phyloP scores from a whole-genome alignment of 2,113 vertebrate species.

The Grus americana region DNA sequence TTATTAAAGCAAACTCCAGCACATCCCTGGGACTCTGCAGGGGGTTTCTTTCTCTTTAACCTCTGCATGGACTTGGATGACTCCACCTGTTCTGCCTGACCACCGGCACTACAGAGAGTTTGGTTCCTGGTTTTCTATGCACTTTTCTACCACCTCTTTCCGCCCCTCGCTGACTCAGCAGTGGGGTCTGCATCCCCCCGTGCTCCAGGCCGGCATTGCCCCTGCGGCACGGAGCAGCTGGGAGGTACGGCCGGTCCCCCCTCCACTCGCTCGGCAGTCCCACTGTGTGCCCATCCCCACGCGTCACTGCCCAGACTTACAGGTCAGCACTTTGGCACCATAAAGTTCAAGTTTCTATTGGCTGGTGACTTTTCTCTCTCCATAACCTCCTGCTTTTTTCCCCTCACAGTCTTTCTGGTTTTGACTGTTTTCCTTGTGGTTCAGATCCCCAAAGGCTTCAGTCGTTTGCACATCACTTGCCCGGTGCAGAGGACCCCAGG shows the following conservation, averaged over 20 bases:
- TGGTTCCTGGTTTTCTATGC: not conserved
- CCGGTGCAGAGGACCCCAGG: not conserved
- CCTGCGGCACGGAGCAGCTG: rapidly evolving
- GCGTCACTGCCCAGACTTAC: not conserved
- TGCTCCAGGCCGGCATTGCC: rapidly evolving
- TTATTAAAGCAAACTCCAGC: not conserved
- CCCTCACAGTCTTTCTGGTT: not conserved
- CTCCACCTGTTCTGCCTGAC: not conserved
- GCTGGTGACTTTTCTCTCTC: not conserved
- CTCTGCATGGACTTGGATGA: not conserved
- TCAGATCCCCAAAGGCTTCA: not conserved
- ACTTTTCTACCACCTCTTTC: not conserved
- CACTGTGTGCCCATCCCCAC: not conserved
- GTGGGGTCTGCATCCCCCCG: rapidly evolving
- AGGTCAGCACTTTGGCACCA: not conserved
- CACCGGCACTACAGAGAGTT: not conserved
- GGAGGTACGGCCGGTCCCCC: rapidly evolving
- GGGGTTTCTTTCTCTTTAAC: not conserved
- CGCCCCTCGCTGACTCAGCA: rapidly evolving
- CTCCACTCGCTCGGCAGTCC: rapidly evolving
- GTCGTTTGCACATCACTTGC: not conserved
- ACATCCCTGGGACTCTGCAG: not conserved
- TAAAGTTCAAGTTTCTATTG: not conserved
- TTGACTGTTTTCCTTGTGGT: not conserved
- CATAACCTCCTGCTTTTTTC: not conserved